A percentile compares a stretch with the other conserved stretches of the same genome.
phyloP scores from a whole-genome alignment of 2,888 invertebrate species.

The Dryococelus australis region DNA sequence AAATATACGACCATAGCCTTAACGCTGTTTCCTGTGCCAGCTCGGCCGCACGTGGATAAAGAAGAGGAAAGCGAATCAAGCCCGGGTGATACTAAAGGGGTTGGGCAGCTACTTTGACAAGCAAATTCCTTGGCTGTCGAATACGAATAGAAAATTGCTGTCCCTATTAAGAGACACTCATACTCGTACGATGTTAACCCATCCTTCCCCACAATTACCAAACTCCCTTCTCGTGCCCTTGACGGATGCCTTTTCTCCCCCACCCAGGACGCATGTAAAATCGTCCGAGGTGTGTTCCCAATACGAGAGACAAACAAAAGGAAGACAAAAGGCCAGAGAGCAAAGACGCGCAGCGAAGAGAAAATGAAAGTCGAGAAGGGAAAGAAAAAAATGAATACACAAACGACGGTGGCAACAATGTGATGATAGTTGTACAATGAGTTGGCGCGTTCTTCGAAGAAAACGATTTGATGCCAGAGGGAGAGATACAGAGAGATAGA shows the following conservation, averaged over 20 bases:
- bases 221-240: background rate
- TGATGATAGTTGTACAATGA: constrained; percentile 16
- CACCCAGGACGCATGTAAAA: background rate
- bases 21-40: no score
- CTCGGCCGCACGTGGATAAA: no score
- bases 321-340: constrained; percentile 9
- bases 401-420: background rate
- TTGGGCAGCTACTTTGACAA: constrained; percentile 36
- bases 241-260: background rate
- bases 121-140: constrained; percentile 42
- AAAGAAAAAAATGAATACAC: background rate
- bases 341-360: constrained; percentile 2
- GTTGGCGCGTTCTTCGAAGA: background rate
- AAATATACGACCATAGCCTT: no score
- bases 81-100: constrained; percentile 33
- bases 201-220: background rate
- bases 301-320: background rate
- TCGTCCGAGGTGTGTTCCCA: background rate
- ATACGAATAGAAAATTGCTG: constrained; percentile 28
- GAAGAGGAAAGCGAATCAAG: constrained; percentile 20
- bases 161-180: background rate
- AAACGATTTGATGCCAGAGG: background rate
- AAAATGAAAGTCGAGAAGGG: background rate
- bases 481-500: background rate
- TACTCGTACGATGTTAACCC: background rate